Conservation (phyloP, 2,888 invertebrate genomes). For the Lysandra bellargus region DNA sequence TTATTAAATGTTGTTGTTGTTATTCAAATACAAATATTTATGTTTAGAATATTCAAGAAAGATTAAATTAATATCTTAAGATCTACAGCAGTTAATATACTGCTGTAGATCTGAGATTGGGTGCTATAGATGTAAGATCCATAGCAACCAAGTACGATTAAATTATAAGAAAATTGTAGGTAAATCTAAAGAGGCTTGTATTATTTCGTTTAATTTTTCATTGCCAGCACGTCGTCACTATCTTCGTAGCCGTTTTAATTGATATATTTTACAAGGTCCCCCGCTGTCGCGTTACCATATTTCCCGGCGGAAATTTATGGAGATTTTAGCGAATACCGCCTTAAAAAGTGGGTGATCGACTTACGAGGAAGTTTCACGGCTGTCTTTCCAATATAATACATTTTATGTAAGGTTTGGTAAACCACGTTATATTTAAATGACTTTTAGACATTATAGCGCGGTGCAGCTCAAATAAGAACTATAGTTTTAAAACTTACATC, state of each 20-base stretch:
- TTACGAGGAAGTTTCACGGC: background rate
- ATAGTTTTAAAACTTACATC: too few species aligned
- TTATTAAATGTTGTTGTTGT: too few species aligned
- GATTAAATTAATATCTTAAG: too few species aligned
- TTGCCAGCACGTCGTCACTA: background rate
- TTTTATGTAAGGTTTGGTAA: too few species aligned
- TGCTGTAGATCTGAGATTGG: too few species aligned
- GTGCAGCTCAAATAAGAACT: too few species aligned
- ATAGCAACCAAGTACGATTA: background rate
- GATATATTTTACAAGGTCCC: background rate
- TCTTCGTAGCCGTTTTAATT: background rate
- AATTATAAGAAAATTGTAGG: background rate
- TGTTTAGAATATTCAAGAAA: too few species aligned
- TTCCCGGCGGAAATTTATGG: background rate
- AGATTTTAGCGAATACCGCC: background rate
- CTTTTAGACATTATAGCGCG: too few species aligned
- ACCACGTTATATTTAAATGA: too few species aligned
- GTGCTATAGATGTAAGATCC: too few species aligned
- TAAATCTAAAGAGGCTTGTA: background rate
- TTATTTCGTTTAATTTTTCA: background rate
- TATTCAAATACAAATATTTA: too few species aligned
- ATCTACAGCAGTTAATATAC: too few species aligned
- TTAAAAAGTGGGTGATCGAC: slow-evolving; percentile 9
- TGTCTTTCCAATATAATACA: background rate
- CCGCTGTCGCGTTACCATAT: background rate